Evolutionary conservation across 2,888 invertebrate species (phyloP).

Genomic region (Agrochola lychnidis): DNA sequence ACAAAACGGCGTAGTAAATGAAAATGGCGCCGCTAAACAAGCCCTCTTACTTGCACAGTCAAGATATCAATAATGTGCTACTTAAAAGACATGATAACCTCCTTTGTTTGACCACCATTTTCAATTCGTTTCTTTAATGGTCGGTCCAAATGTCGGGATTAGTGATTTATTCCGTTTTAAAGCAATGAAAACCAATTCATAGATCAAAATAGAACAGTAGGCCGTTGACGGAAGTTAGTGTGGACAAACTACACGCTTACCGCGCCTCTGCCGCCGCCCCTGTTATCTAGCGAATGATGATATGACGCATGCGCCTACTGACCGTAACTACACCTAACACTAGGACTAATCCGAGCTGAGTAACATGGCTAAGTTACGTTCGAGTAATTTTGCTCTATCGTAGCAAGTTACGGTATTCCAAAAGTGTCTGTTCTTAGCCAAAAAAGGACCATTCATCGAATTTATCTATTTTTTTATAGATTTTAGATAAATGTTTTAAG

Average conservation of each 20-base stretch:
- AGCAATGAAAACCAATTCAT: neutral
- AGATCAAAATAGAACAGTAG: conserved; percentile 73
- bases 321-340: neutral
- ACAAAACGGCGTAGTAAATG: neutral
- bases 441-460: neutral
- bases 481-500: neutral
- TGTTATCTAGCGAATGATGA: conserved; percentile 72
- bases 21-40: too few species aligned
- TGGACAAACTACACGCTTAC: conserved; percentile 85
- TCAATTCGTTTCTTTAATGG: neutral
- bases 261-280: conserved; percentile 80
- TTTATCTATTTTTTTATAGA: neutral
- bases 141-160: neutral
- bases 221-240: conserved; percentile 84
- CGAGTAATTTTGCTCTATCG: neutral
- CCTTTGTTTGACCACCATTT: neutral
- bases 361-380: neutral
- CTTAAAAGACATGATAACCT: neutral
- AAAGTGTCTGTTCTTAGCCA: neutral
- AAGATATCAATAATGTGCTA: neutral
- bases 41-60: neutral
- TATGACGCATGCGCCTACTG: conserved; percentile 66
- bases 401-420: neutral
- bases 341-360: neutral
- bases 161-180: neutral